A percentile compares a stretch with the other conserved stretches of the same genome.
Evolutionary conservation across 2,113 vertebrate species (phyloP).

Genomic region (Prinia subflava): DNA sequence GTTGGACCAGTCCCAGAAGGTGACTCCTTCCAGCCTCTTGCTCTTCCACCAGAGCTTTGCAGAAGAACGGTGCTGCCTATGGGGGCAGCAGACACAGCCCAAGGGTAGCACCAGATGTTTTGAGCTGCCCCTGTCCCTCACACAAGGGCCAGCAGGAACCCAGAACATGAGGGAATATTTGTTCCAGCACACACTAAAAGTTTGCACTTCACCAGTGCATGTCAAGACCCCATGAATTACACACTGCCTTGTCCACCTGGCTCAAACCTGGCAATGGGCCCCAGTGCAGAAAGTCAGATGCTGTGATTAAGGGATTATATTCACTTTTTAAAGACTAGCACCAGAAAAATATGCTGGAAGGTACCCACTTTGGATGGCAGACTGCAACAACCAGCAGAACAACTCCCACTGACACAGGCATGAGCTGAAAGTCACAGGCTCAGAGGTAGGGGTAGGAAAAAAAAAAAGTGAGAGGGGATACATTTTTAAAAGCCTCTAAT

Average conservation of each 20-base stretch:
- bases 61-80: rapidly evolving
- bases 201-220: neutral
- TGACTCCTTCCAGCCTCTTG: neutral
- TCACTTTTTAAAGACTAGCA: neutral
- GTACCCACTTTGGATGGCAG: neutral
- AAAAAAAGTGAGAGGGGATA: neutral
- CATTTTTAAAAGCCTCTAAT: neutral
- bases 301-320: neutral
- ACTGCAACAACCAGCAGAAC: neutral
- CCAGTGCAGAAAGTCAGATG: neutral
- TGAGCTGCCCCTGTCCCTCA: neutral
- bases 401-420: neutral
- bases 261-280: neutral
- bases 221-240: rapidly evolving
- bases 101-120: neutral
- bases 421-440: neutral
- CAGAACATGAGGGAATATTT: neutral
- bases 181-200: neutral
- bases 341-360: neutral
- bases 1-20: neutral
- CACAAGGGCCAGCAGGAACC: neutral
- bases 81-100: neutral
- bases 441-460: neutral
- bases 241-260: neutral
- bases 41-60: neutral